Conservation (phyloP, 2,113 vertebrate genomes). For the Panthera uncia region DNA sequence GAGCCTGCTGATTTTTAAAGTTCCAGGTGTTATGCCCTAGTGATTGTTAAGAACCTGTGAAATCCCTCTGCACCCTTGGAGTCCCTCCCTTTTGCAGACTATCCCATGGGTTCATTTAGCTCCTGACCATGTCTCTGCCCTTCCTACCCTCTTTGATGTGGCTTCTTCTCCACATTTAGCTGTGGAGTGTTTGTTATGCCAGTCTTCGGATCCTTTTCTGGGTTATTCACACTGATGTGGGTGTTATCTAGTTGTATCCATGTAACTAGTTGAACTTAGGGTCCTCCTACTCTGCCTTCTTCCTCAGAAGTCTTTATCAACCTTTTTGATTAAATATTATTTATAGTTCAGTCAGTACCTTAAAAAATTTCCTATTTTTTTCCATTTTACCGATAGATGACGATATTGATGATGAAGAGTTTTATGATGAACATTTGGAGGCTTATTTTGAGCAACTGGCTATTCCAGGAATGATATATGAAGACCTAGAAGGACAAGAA, state of each 20-base stretch:
- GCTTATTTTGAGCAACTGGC: constrained; percentile 94
- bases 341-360: background rate
- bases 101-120: background rate
- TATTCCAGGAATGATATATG: constrained; percentile 88
- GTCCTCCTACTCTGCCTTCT: background rate
- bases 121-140: background rate
- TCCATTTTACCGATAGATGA: constrained; percentile 84
- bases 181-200: background rate
- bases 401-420: constrained; percentile 91
- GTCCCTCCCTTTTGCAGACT: background rate
- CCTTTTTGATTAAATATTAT: background rate
- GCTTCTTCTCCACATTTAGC: background rate
- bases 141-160: background rate
- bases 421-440: constrained; percentile 92
- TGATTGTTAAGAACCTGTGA: background rate
- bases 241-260: background rate
- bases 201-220: background rate
- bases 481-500: constrained; percentile 86
- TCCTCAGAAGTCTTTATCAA: background rate
- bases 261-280: background rate
- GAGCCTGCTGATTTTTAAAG: background rate
- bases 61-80: background rate
- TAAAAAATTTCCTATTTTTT: constrained; percentile 23
- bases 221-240: background rate
- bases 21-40: background rate